A percentile compares a stretch with the other conserved stretches of the same genome.
Evolutionary conservation across 1,140 invertebrate genomes (phyloP).

Genomic region (Solenopsis invicta): DNA sequence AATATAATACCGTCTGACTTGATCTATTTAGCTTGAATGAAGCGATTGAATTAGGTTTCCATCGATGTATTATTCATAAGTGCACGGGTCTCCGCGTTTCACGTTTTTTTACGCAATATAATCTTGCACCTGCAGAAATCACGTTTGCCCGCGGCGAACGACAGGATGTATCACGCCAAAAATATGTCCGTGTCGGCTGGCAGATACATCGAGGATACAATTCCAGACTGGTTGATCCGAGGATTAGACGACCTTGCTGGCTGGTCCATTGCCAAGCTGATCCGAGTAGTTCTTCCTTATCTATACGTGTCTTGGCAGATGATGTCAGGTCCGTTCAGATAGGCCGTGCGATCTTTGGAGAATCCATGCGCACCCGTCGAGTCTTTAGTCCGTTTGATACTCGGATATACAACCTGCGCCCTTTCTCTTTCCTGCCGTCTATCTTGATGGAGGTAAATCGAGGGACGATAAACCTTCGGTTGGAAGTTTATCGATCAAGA

Average conservation of each 20-base stretch:
- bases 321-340: slow-evolving; percentile 52
- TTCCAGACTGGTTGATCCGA: slow-evolving; percentile 55
- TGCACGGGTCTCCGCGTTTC: background rate
- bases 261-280: slow-evolving; percentile 59
- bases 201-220: slow-evolving; percentile 42
- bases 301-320: slow-evolving; percentile 47
- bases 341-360: slow-evolving; percentile 26
- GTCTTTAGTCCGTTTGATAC: slow-evolving; percentile 42
- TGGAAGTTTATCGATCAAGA: slow-evolving; percentile 7
- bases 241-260: slow-evolving; percentile 59
- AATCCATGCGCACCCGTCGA: slow-evolving; percentile 3
- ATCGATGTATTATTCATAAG: slow-evolving; percentile 28
- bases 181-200: slow-evolving; percentile 43
- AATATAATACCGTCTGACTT: background rate
- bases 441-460: slow-evolving; percentile 8
- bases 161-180: slow-evolving; percentile 28
- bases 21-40: background rate
- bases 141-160: background rate
- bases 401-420: background rate
- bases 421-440: slow-evolving; percentile 13
- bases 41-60: slow-evolving; percentile 20
- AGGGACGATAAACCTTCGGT: background rate
- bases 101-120: background rate
- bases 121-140: background rate
- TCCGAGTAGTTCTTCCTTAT: slow-evolving; percentile 52